Evolutionary conservation across 2,888 invertebrate species (phyloP).

Genomic region (Dioctria linearis): DNA sequence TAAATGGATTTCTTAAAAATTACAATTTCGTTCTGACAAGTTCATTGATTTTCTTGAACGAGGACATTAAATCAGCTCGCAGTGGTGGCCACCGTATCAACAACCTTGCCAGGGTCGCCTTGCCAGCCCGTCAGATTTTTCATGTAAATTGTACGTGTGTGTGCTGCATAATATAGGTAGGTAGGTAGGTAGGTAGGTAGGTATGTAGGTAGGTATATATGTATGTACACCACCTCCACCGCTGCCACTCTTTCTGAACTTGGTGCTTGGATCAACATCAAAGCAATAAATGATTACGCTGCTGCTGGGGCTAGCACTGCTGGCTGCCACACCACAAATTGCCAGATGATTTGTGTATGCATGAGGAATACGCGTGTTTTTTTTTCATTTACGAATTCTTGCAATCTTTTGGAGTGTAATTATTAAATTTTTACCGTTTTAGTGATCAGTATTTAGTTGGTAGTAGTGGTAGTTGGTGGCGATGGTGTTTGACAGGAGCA

Average conservation of each 20-base stretch:
- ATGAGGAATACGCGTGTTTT: neutral
- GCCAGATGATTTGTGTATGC: neutral
- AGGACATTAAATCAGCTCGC: constrained; percentile 44
- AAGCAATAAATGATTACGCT: neutral
- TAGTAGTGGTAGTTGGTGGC: too few species aligned
- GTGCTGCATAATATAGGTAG: neutral
- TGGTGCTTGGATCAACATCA: neutral
- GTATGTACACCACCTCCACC: constrained; percentile 15
- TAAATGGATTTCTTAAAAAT: constrained; percentile 45
- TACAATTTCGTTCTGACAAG: constrained; percentile 47
- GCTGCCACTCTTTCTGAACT: constrained; percentile 24
- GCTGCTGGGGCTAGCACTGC: neutral
- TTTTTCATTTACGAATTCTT: too few species aligned
- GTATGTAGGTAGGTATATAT: too few species aligned
- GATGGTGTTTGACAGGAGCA: too few species aligned
- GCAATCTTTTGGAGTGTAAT: too few species aligned
- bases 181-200: too few species aligned
- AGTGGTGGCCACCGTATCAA: constrained; percentile 33
- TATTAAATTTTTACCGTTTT: too few species aligned
- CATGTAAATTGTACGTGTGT: neutral
- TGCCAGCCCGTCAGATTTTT: constrained; percentile 41
- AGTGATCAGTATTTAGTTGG: too few species aligned
- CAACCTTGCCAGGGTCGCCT: constrained; percentile 48
- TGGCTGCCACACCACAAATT: neutral
- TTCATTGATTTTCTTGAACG: constrained; percentile 50